phyloP scores from a whole-genome alignment of 2,888 invertebrate genomes.

The Aelia acuminata region DNA sequence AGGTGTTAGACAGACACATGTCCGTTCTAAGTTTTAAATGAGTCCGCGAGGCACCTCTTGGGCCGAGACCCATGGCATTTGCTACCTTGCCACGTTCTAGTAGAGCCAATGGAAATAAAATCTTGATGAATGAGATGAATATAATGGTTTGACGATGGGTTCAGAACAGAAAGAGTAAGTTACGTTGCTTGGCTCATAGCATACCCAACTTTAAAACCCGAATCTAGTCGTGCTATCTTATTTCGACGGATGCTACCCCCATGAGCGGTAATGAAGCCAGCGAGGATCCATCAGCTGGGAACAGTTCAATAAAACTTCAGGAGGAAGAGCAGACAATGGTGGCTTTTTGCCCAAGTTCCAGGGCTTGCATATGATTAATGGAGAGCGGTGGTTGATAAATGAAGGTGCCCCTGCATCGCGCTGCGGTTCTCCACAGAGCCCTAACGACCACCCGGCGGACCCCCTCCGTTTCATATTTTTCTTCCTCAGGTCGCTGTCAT shows the following conservation, averaged over 20 bases:
- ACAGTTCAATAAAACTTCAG: slow-evolving; percentile 41
- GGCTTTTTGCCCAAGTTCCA: slow-evolving; percentile 46
- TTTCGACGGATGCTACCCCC: slow-evolving; percentile 13
- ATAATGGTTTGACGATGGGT: neutral
- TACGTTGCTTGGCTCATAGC: neutral
- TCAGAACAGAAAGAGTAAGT: neutral
- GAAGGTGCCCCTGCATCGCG: neutral
- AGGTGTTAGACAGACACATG: too few relatives aligned
- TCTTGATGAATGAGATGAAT: too few relatives aligned
- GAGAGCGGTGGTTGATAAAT: slow-evolving; percentile 48
- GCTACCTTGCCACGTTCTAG: too few relatives aligned
- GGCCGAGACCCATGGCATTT: too few relatives aligned
- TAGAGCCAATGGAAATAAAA: too few relatives aligned
- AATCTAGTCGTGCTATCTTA: neutral
- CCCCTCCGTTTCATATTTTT: slow-evolving; percentile 31
- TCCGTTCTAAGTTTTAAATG: too few relatives aligned
- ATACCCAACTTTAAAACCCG: neutral
- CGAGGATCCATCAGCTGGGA: neutral
- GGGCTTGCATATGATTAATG: slow-evolving; percentile 48
- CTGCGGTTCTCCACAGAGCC: neutral
- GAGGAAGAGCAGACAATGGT: slow-evolving; percentile 6
- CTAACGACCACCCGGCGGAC: neutral
- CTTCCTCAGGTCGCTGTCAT: slow-evolving; percentile 14
- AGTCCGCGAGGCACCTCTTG: too few relatives aligned
- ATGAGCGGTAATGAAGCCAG: neutral